Percentiles rank a stretch among this genome's conserved stretches.
phyloP scores from a whole-genome alignment of 2,888 invertebrate genomes.

The Linyphia triangularis region DNA sequence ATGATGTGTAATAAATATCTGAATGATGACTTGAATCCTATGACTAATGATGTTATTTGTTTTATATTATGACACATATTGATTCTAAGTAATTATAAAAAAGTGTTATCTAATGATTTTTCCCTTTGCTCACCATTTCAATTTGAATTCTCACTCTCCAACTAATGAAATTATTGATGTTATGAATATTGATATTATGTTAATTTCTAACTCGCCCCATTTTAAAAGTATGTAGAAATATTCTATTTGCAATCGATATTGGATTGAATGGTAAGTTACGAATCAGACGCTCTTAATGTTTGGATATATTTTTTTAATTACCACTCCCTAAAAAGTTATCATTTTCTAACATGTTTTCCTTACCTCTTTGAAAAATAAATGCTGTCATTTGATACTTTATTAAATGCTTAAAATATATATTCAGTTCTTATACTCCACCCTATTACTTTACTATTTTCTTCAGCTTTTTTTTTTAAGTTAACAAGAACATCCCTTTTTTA shows the following conservation, averaged over 20 bases:
- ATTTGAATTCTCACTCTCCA: background rate
- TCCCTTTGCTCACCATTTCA: too few relatives aligned
- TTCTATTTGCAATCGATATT: conserved; percentile 57
- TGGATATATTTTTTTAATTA: background rate
- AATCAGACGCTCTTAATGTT: conserved; percentile 8
- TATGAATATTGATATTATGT: background rate
- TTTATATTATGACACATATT: background rate
- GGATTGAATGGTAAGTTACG: conserved; percentile 49
- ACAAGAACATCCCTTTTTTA: background rate
- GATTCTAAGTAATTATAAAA: background rate
- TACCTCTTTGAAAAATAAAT: background rate
- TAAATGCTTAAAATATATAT: background rate
- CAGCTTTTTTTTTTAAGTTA: background rate
- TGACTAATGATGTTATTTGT: background rate
- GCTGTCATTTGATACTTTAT: background rate
- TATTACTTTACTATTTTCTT: background rate
- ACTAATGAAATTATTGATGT: background rate
- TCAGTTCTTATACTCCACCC: too few relatives aligned
- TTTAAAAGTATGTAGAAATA: conserved; percentile 42
- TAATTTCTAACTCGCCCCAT: background rate
- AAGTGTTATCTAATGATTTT: too few relatives aligned
- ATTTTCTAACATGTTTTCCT: background rate
- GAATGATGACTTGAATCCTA: background rate
- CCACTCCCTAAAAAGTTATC: background rate
- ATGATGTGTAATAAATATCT: conserved; percentile 1